Evolutionary conservation across 2,888 invertebrate genomes (phyloP).

Genomic region (Ypsolopha scabrella): DNA sequence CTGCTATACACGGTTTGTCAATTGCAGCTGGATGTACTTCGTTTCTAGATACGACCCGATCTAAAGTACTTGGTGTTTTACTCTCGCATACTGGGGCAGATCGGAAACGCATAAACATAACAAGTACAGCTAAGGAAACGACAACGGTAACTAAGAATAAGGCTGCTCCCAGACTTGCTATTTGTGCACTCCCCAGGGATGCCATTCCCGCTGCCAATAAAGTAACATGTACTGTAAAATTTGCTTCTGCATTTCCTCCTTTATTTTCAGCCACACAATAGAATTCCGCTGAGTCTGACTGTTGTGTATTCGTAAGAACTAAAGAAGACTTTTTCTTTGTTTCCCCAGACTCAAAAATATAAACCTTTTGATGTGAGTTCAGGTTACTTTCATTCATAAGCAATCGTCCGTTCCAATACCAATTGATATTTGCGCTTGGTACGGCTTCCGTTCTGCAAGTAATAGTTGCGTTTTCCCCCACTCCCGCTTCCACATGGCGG

Average conservation of each 20-base stretch:
- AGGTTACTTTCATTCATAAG: slow-evolving; percentile 83
- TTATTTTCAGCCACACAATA: slow-evolving; percentile 92
- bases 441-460: slow-evolving; percentile 84
- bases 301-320: slow-evolving; percentile 85
- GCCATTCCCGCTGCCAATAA: slow-evolving; percentile 84
- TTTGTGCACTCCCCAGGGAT: slow-evolving; percentile 85
- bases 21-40: slow-evolving; percentile 59
- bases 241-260: slow-evolving; percentile 88
- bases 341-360: slow-evolving; percentile 81
- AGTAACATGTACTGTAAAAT: slow-evolving; percentile 88
- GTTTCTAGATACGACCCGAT: slow-evolving; percentile 76
- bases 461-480: slow-evolving; percentile 89
- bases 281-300: slow-evolving; percentile 85
- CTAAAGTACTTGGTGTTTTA: slow-evolving; percentile 81
- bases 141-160: slow-evolving; percentile 82
- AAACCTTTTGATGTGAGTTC: slow-evolving; percentile 81
- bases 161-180: slow-evolving; percentile 87
- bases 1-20: slow-evolving; percentile 68
- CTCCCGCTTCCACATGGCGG: slow-evolving; percentile 81
- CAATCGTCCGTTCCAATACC: slow-evolving; percentile 88
- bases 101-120: slow-evolving; percentile 79
- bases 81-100: slow-evolving; percentile 80
- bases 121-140: slow-evolving; percentile 77
- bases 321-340: slow-evolving; percentile 82
- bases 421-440: slow-evolving; percentile 84